Percentiles rank a stretch among this genome's conserved stretches.
Evolutionary conservation across 2,797 vertebrate species (phyloP).

Genomic region (Sciaenops ocellatus): DNA sequence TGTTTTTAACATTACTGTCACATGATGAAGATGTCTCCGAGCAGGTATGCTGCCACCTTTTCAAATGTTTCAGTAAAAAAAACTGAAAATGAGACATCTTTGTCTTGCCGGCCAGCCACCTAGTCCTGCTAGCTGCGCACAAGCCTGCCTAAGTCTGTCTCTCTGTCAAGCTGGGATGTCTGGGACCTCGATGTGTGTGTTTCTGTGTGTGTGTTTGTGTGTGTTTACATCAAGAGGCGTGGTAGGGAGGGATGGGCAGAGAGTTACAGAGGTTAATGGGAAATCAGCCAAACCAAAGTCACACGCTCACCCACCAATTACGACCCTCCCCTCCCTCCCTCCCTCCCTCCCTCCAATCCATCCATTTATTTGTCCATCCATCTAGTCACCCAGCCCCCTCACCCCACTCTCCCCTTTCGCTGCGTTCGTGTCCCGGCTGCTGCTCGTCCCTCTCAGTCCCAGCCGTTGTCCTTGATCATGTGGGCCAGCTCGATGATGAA

Average conservation of each 20-base stretch:
- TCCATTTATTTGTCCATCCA: conserved; percentile 29
- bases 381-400: conserved; percentile 24
- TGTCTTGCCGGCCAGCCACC: conserved; percentile 64
- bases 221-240: conserved; percentile 63
- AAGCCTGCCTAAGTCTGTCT: conserved; percentile 57
- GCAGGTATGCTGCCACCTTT: conserved; percentile 20
- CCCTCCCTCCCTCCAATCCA: conserved; percentile 38
- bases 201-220: conserved; percentile 24
- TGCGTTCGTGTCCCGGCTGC: conserved; percentile 49
- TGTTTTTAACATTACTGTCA: conserved; percentile 19
- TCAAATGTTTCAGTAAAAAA: conserved; percentile 38
- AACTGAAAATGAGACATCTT: conserved; percentile 39
- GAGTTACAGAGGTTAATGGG: conserved; percentile 84
- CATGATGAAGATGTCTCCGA: conserved; percentile 34
- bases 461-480: conserved; percentile 99
- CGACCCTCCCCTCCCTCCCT: conserved; percentile 37
- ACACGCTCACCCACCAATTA: conserved; percentile 83
- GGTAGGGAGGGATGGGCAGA: conserved; percentile 72
- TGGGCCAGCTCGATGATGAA: conserved; percentile 99
- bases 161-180: conserved; percentile 76
- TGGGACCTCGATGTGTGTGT: conserved; percentile 59
- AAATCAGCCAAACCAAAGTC: conserved; percentile 85
- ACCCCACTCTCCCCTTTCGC: conserved; percentile 4
- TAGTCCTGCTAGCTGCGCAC: conserved; percentile 68
- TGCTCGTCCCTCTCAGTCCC: conserved; percentile 92